phyloP scores from a whole-genome alignment of 2,797 vertebrate species.

The Taenioides sp. region DNA sequence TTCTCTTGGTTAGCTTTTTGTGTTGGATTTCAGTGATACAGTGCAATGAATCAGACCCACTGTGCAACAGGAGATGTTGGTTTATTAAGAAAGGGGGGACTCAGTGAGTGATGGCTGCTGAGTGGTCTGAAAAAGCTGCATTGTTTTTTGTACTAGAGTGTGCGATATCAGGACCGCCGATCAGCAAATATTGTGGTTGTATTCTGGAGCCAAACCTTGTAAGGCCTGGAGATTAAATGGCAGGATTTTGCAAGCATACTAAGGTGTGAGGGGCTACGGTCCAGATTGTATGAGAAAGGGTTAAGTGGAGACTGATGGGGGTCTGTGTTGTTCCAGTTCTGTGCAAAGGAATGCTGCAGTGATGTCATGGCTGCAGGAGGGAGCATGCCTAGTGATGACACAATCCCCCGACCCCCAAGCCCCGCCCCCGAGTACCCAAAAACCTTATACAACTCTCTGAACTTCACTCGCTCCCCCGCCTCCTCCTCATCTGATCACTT shows the following conservation, averaged over 20 bases:
- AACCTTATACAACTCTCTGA: constrained; percentile 61
- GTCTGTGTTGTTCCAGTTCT: constrained; percentile 75
- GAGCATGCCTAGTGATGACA: constrained; percentile 81
- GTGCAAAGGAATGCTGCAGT: constrained; percentile 80
- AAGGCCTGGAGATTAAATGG: constrained; percentile 22
- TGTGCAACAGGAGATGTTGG: constrained; percentile 63
- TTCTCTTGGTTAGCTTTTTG: constrained; percentile 31
- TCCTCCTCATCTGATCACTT: constrained; percentile 23
- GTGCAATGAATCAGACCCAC: constrained; percentile 57
- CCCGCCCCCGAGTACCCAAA: constrained; percentile 58
- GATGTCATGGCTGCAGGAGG: constrained; percentile 80
- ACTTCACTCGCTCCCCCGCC: constrained; percentile 25
- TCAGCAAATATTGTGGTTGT: constrained; percentile 62
- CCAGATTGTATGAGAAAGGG: constrained; percentile 52
- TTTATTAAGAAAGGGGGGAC: constrained; percentile 32
- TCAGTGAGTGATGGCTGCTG: constrained; percentile 42
- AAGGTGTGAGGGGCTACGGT: constrained; percentile 21
- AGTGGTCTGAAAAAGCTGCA: constrained; percentile 58
- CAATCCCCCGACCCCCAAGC: constrained; percentile 68
- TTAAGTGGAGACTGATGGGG: constrained; percentile 62
- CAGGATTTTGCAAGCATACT: constrained; percentile 5
- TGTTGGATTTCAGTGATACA: constrained; percentile 37
- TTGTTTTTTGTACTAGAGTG: constrained; percentile 54
- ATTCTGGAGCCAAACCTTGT: constrained; percentile 35
- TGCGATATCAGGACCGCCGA: constrained; percentile 52